Percentiles rank a stretch among this genome's conserved stretches.
Evolutionary conservation across 2,888 invertebrate species (phyloP).

Genomic region (Dasypogon diadema): DNA sequence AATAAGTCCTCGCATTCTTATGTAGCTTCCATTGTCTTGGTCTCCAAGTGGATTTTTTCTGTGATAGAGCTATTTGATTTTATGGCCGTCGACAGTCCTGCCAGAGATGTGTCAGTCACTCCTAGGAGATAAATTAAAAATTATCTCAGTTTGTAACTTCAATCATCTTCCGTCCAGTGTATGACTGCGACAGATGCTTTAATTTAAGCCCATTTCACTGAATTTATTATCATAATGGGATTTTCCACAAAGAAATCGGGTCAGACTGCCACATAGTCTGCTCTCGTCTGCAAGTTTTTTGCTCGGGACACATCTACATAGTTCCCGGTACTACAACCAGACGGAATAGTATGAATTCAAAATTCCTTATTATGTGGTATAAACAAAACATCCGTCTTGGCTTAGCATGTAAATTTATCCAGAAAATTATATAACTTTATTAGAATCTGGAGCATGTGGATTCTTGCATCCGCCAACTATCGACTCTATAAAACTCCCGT

Average conservation of each 20-base stretch:
- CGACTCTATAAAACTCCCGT: constrained; percentile 6
- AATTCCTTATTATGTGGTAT: constrained; percentile 22
- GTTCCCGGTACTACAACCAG: background rate
- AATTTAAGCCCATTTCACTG: constrained; percentile 27
- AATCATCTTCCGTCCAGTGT: constrained; percentile 14
- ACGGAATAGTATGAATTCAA: background rate
- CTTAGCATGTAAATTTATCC: constrained; percentile 31
- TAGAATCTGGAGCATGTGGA: background rate
- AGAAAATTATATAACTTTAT: constrained; percentile 13
- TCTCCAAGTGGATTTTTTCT: background rate
- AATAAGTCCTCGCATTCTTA: too few relatives aligned
- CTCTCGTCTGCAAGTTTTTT: background rate
- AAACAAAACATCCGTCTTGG: constrained; percentile 2
- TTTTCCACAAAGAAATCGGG: constrained; percentile 9
- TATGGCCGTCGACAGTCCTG: background rate
- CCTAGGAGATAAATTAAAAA: constrained; percentile 20
- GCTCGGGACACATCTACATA: background rate
- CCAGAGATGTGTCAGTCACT: constrained; percentile 15
- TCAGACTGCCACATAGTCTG: constrained; percentile 1
- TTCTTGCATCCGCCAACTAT: background rate
- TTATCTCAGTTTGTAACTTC: constrained; percentile 15
- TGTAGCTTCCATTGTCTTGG: too few relatives aligned
- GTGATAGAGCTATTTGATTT: background rate
- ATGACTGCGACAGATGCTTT: constrained; percentile 33
- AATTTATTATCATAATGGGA: constrained; percentile 30